A percentile compares a stretch with the other conserved stretches of the same genome.
Conservation (phyloP, 2,888 invertebrate genomes). For the Netelia melanura region DNA sequence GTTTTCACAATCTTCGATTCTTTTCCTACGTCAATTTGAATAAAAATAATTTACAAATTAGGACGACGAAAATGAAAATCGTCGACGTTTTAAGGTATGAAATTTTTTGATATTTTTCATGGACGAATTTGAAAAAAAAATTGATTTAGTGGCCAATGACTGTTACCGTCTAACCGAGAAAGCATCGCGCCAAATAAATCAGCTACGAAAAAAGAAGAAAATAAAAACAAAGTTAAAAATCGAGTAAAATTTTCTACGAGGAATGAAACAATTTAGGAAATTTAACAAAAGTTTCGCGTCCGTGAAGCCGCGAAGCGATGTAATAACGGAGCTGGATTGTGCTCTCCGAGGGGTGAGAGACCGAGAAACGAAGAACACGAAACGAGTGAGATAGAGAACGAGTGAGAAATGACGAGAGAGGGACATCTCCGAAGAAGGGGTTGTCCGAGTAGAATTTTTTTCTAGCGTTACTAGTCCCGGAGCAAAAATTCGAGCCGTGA, state of each 20-base stretch:
- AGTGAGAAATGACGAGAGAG: conserved; percentile 34
- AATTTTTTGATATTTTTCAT: background rate
- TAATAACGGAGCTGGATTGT: background rate
- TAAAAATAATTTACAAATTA: too few species aligned
- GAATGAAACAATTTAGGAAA: background rate
- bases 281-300: background rate
- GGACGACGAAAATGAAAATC: too few species aligned
- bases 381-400: conserved; percentile 11
- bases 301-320: background rate
- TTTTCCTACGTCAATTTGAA: too few species aligned
- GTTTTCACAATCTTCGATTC: too few species aligned
- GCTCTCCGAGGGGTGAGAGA: conserved; percentile 7
- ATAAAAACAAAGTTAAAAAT: background rate
- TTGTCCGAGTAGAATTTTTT: conserved; percentile 60
- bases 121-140: background rate
- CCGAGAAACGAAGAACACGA: conserved; percentile 7
- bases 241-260: conserved; percentile 4
- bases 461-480: conserved; percentile 67
- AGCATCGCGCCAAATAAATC: background rate
- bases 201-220: conserved; percentile 14
- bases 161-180: too few species aligned
- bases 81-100: too few species aligned
- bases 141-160: too few species aligned
- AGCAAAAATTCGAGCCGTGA: conserved; percentile 38
- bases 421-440: conserved; percentile 47